Conservation (phyloP, 2,113 vertebrate species). For the Cyprinus carpio region DNA sequence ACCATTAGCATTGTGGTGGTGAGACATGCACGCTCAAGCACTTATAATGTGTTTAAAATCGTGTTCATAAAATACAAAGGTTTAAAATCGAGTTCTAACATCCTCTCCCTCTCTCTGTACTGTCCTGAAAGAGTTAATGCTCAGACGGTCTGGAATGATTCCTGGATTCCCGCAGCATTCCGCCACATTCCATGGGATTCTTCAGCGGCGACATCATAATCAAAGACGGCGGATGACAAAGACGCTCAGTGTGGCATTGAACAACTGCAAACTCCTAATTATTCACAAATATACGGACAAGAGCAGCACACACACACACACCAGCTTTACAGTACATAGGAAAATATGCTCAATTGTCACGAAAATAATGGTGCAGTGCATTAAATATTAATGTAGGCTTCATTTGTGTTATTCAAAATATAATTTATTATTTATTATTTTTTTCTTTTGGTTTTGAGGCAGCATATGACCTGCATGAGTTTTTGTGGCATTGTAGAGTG, state of each 20-base stretch:
- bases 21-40: no score
- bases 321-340: neutral
- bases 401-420: neutral
- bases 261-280: neutral
- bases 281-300: neutral
- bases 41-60: no score
- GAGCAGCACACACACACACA: slow-evolving; percentile 1
- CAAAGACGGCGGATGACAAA: slow-evolving; percentile 26
- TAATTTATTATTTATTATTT: neutral
- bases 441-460: neutral
- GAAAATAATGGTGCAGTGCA: neutral
- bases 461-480: neutral
- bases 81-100: neutral
- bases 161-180: slow-evolving; percentile 19
- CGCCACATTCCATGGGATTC: slow-evolving; percentile 20
- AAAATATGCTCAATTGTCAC: neutral
- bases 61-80: neutral
- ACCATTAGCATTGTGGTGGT: no score
- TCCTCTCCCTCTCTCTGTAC: neutral
- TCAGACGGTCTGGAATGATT: slow-evolving; percentile 27
- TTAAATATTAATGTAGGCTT: neutral
- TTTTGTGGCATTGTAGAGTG: neutral
- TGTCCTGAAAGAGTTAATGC: neutral
- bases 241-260: slow-evolving; percentile 25
- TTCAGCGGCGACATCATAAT: slow-evolving; percentile 19